phyloP scores from a whole-genome alignment of 2,888 invertebrate genomes.

The Drosophila anomelani region DNA sequence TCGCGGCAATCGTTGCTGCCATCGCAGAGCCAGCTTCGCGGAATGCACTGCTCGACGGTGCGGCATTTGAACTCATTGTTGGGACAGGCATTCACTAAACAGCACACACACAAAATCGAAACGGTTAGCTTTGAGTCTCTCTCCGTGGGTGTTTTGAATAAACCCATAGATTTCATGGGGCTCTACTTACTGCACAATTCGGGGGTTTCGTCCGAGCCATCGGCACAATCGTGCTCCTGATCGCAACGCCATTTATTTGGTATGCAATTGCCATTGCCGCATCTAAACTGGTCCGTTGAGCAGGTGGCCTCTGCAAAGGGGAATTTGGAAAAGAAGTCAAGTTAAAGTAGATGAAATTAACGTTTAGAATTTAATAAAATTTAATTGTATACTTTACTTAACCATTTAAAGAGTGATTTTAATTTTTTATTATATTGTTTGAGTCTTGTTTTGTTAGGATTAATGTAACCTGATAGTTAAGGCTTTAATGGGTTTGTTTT shows the following conservation, averaged over 20 bases:
- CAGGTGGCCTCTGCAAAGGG: constrained; percentile 89
- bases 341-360: constrained; percentile 30
- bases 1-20: constrained; percentile 88
- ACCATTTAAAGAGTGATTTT: background rate
- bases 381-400: background rate
- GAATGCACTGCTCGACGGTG: constrained; percentile 88
- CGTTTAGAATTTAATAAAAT: background rate
- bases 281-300: constrained; percentile 90
- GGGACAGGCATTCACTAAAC: constrained; percentile 83
- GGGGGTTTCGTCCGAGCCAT: constrained; percentile 92
- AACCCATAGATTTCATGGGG: background rate
- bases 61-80: constrained; percentile 89
- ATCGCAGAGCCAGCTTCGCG: constrained; percentile 90
- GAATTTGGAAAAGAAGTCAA: constrained; percentile 1
- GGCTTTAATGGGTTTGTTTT: background rate
- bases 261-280: constrained; percentile 90
- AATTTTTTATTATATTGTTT: background rate
- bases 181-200: constrained; percentile 91
- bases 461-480: no score
- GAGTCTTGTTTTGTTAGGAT: background rate
- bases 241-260: constrained; percentile 94
- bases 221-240: constrained; percentile 90
- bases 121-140: constrained; percentile 19
- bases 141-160: background rate
- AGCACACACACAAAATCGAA: constrained; percentile 29